phyloP scores from a whole-genome alignment of 2,797 vertebrate species.

The Neosilurus hyrtlii region DNA sequence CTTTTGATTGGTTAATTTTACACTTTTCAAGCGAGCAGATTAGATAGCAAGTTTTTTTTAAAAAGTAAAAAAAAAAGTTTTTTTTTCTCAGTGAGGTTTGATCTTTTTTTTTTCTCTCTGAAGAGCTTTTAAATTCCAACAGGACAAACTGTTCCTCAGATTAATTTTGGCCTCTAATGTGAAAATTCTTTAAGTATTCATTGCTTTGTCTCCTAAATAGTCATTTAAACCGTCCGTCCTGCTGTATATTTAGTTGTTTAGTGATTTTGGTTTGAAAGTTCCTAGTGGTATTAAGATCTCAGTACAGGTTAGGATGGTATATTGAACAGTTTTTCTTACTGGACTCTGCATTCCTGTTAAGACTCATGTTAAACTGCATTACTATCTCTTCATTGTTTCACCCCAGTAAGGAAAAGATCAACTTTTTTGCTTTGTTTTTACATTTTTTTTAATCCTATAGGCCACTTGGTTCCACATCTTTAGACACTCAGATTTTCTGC shows the following conservation, averaged over 20 bases:
- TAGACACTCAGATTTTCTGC: constrained; percentile 65
- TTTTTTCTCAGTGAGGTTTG: not conserved
- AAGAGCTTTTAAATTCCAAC: not conserved
- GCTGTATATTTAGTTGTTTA: not conserved
- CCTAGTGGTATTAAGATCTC: not conserved
- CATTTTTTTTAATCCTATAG: constrained; percentile 62
- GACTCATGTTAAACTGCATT: not conserved
- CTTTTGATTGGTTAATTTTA: not conserved
- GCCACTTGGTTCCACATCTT: constrained; percentile 78
- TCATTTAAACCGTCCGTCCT: not conserved
- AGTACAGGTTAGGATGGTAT: not conserved
- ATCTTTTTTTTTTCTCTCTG: not conserved
- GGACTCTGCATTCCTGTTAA: too few relatives aligned
- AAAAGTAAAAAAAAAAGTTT: not conserved
- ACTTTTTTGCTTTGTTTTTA: not conserved
- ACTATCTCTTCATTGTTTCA: not conserved
- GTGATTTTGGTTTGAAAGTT: not conserved
- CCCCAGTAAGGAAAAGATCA: not conserved
- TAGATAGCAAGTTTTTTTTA: not conserved
- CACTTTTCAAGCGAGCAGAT: not conserved
- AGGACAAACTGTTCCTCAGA: not conserved
- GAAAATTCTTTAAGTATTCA: not conserved
- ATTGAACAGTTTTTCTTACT: not conserved
- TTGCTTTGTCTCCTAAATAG: too few relatives aligned
- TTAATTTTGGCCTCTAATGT: not conserved